Conservation (phyloP, 2,113 vertebrate genomes). For the Alexandromys fortis region DNA sequence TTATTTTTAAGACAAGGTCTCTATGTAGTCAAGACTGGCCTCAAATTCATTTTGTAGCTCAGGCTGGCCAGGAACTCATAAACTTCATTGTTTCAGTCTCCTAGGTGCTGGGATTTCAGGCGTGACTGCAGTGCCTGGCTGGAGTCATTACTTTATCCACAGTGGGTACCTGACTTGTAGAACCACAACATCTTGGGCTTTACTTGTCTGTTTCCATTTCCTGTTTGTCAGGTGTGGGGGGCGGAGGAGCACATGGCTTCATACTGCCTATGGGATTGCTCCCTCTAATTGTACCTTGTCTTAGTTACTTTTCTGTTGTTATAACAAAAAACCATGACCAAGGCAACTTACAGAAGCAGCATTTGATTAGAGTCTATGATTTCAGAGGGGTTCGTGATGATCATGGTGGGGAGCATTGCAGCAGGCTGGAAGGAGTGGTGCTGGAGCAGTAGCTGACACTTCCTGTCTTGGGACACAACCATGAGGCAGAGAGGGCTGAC, state of each 20-base stretch:
- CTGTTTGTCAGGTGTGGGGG: background rate
- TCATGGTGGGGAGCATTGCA: background rate
- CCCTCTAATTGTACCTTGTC: background rate
- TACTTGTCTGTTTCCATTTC: background rate
- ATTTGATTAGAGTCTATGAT: background rate
- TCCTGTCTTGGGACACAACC: background rate
- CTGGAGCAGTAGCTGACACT: background rate
- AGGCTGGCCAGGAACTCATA: background rate
- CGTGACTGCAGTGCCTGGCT: background rate
- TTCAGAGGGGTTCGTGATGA: background rate
- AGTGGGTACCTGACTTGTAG: background rate
- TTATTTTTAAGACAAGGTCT: background rate
- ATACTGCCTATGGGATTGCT: background rate
- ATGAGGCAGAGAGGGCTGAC: background rate
- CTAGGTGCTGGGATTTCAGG: background rate
- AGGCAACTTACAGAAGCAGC: background rate
- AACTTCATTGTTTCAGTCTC: background rate
- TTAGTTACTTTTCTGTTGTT: background rate
- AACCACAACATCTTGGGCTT: background rate
- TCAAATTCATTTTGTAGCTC: background rate
- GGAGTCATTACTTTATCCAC: background rate
- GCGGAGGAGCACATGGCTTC: background rate
- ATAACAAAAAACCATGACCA: background rate
- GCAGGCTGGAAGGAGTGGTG: background rate
- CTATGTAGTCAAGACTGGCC: background rate